Evolutionary conservation across 2,888 invertebrate species (phyloP), one percentile per base, ranked within the genome.

Genomic region (Amphipoea lucens): DNA sequence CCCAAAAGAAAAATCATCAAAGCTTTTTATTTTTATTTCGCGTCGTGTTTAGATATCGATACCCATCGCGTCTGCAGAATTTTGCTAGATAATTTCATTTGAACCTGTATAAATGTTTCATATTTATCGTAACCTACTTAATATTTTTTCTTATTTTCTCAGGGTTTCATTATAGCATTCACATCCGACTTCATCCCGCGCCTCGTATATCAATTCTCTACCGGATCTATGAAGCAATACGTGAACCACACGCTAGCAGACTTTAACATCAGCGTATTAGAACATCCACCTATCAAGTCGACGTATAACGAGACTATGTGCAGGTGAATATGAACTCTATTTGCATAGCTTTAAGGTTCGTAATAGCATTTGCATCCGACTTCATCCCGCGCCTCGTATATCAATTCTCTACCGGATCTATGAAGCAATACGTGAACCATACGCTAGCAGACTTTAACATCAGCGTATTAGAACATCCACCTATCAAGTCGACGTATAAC

Each of bases 131-230:
- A 60, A 7, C 23, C n/a, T 60, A 60, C 23, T n/a, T 0, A 11
- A 11, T 60, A 11, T n/a, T 60, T 60, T 23, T 60, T 57, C 57
- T 57, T n/a, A n/a, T n/a, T 60, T 54, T 48, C 78, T 29, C 94
- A 99, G 99, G 99, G 98, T 51, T 98, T 99, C 93, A 99, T 99
- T 91, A 99, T 99, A 93, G 99, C 99, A 14, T 99, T 99, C 95
- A 99, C 99, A 6, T 99, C 99, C 2, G 99, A 99, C 94, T 99
- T 99, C 96, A 99, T 99, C 89, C 99, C 99, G 9, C 98, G 98
- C 23, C 95, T 99, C 81, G 98, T 99, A 57, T 99, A 99, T 95
- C 97, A 97, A 80, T 97, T 97, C 80, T 97, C 98, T 40, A 89
- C 95, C n/a, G 97, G 96, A 23, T 96, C 97, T 0, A 96, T 99